Percentiles rank a stretch among this genome's conserved stretches.
These are phyloP conservation scores for Merodon equestris DNA, from an alignment of 2,888 invertebrate genomes.

Conservation along the genomic window DNA sequence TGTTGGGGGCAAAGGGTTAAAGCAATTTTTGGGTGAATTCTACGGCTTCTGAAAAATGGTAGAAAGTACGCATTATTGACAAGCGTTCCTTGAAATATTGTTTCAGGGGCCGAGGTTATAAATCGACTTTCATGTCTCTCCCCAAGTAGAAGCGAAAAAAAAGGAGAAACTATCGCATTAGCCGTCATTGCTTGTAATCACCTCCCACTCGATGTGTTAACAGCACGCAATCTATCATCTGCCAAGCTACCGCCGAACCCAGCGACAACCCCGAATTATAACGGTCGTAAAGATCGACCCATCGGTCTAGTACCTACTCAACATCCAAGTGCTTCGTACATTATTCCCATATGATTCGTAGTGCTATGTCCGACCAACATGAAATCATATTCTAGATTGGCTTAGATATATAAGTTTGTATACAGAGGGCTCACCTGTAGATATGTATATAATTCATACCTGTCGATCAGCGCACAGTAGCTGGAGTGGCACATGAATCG, in stretches of 20 bases:
- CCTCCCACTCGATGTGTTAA: constrained; percentile 4
- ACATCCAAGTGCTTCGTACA: too few relatives aligned
- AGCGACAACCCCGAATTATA: neutral
- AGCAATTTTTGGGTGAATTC: too few relatives aligned
- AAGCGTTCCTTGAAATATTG: too few relatives aligned
- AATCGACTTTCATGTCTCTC: constrained; percentile 10
- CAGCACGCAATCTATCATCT: constrained; percentile 19
- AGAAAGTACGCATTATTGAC: too few relatives aligned
- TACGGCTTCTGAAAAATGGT: too few relatives aligned
- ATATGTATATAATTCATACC: constrained; percentile 27
- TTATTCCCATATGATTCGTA: neutral
- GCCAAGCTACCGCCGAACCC: neutral
- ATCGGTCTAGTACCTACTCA: neutral
- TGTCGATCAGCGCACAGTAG: constrained; percentile 42
- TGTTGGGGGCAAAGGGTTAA: too few relatives aligned
- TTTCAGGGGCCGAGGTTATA: neutral
- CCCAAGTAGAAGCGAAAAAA: neutral
- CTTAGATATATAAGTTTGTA: constrained; percentile 25
- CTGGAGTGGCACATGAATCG: neutral
- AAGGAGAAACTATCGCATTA: constrained; percentile 9
- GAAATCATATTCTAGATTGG: constrained; percentile 21
- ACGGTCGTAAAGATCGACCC: constrained; percentile 1
- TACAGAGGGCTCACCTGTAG: constrained; percentile 17
- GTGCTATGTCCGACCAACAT: neutral
- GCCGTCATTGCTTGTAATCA: constrained; percentile 44